Evolutionary conservation across 2,797 vertebrate species (phyloP), one percentile per base, ranked within the genome.

Genomic region (Arrhamphus sclerolepis): DNA sequence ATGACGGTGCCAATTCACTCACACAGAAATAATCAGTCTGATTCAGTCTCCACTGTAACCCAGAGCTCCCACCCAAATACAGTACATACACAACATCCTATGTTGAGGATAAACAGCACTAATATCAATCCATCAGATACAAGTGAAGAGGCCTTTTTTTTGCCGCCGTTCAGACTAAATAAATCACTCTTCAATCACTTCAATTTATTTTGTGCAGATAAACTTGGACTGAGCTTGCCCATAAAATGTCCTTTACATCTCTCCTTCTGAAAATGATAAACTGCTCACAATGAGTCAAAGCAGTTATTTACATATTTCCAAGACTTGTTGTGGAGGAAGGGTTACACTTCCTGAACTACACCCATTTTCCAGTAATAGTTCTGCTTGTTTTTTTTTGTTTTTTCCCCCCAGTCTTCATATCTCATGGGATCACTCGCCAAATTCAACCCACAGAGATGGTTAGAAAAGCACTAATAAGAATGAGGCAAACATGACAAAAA

Each of bases 11-110:
- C 80, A 80, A 77, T 75, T 84, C 72, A 81, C 44, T 57, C 65
- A 20, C 80, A 75, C 50, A 63, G 79, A 73, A 82, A 83, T 85
- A 84, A 87, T 82, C 80, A 76, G 75, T 84, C 73, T 84, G 34
- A 87, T 79, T 74, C 72, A 63, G 46, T 72, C 75, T 79, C 47
- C 65, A 68, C 58, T 22, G 54, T 44, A 74, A 51, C 62, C 57
- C 48, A 62, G 42, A 40, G 47, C 20, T 47, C 56, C 57, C 40
- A 16, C 34, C 34, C 13, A 38, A 38, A 38, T 38, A 38, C 34
- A 13, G 34, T 16, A 43, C 17, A 43, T 3, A 3, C 53, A 55
- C 56, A 66, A 18, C 56, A 50, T 38, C 19, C 19, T 1, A 19
- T 6, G 56, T 53, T 66, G 11, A 68, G 48, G 56, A 77, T 69